phyloP scores from a whole-genome alignment of 2,888 invertebrate species.

The Heliothis peltigera region DNA sequence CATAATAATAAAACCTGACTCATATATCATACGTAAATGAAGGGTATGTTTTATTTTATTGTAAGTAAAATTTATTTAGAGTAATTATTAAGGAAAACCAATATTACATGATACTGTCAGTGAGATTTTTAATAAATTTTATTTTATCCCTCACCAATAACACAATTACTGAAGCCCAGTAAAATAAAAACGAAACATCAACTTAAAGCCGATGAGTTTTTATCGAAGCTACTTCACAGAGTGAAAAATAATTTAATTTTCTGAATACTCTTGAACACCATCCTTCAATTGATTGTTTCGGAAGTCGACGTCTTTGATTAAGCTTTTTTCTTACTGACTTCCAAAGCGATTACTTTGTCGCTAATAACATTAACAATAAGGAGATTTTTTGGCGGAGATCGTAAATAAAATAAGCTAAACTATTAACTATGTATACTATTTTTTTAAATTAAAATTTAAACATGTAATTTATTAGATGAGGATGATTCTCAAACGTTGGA shows the following conservation, averaged over 20 bases:
- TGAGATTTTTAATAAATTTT: no score
- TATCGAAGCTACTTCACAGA: background rate
- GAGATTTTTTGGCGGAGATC: no score
- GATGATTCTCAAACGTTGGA: no score
- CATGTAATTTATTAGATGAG: no score
- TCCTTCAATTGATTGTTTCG: slow-evolving; percentile 1
- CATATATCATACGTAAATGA: slow-evolving; percentile 8
- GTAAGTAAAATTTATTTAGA: background rate
- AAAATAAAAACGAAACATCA: background rate
- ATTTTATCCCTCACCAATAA: background rate
- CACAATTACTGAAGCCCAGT: background rate
- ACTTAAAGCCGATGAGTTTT: background rate
- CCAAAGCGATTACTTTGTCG: background rate
- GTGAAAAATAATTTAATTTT: slow-evolving; percentile 2
- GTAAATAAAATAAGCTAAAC: no score
- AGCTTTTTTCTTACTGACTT: background rate
- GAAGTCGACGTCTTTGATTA: slow-evolving; percentile 1
- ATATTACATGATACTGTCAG: background rate
- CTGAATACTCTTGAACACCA: background rate
- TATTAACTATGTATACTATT: no score
- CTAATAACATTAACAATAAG: background rate
- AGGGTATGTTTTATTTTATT: background rate
- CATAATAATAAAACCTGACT: slow-evolving; percentile 21
- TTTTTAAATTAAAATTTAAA: no score
- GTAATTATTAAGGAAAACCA: background rate